Percentiles rank a stretch among this genome's conserved stretches.
These are phyloP conservation scores for Scaptomyza pallida DNA, from an alignment of 1,140 invertebrate genomes.

Conservation along the genomic window DNA sequence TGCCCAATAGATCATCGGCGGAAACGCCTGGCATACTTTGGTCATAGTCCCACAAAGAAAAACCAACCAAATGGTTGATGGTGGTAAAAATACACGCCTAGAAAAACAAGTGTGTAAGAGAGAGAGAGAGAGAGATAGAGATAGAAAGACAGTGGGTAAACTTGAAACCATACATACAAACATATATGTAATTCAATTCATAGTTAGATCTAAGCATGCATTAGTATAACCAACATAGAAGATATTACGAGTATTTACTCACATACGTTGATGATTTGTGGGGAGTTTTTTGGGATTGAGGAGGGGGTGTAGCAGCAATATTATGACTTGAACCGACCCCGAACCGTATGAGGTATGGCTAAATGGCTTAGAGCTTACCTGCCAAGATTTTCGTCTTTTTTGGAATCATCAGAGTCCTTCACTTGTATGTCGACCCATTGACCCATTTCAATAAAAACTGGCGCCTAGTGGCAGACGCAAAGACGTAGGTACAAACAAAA, in stretches of 20 bases:
- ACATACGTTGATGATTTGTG: constrained; percentile 17
- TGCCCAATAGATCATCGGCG: constrained; percentile 93
- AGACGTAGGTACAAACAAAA: constrained; percentile 49
- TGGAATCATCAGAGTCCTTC: constrained; percentile 93
- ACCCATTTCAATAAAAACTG: constrained; percentile 85
- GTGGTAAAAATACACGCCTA: constrained; percentile 90
- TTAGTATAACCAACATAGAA: constrained; percentile 16
- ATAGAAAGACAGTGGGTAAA: neutral
- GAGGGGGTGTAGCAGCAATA: constrained; percentile 2
- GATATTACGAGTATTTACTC: constrained; percentile 32
- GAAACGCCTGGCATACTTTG: constrained; percentile 89
- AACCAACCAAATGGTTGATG: constrained; percentile 88
- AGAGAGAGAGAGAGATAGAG: constrained; percentile 21
- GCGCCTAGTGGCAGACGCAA: constrained; percentile 59
- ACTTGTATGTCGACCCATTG: constrained; percentile 91
- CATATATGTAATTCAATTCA: neutral
- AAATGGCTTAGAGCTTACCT: constrained; percentile 86
- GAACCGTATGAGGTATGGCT: neutral
- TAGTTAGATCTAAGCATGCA: constrained; percentile 33
- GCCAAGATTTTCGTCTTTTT: constrained; percentile 92
- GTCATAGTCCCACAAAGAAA: constrained; percentile 94
- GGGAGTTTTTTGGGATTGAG: neutral
- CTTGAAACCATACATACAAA: constrained; percentile 11
- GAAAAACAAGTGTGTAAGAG: constrained; percentile 63
- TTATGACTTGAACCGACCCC: constrained; percentile 6